Evolutionary conservation across 2,888 invertebrate species (phyloP).

Genomic region (Chrysolina oricalcia): DNA sequence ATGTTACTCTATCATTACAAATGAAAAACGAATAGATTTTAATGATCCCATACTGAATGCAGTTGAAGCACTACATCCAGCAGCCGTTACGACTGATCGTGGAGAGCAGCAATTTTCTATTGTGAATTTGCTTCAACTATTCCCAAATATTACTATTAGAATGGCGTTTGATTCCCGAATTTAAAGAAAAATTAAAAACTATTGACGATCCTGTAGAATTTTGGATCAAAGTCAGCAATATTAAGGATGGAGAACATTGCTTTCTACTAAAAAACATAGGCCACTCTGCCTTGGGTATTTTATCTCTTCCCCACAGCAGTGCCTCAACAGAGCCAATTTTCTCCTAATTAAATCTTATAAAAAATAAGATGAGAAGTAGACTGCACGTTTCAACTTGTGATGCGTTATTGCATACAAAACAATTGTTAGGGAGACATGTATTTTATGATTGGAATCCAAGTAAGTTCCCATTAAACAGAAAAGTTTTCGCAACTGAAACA

Average conservation of each 20-base stretch:
- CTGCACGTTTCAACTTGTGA: background rate
- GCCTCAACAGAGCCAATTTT: background rate
- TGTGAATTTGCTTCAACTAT: background rate
- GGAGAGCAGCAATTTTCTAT: background rate
- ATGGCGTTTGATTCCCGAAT: conserved; percentile 9
- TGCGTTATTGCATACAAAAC: background rate
- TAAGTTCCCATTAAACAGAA: background rate
- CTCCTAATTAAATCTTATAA: background rate
- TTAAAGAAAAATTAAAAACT: background rate
- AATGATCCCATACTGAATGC: conserved; percentile 11
- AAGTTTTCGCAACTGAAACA: conserved; percentile 6
- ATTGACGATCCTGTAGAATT: conserved; percentile 6
- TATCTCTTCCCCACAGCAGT: conserved; percentile 4
- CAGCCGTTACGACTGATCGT: background rate
- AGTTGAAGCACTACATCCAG: conserved; percentile 1
- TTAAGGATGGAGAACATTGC: conserved; percentile 3
- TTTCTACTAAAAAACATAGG: background rate
- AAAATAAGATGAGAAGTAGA: conserved; percentile 12
- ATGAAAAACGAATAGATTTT: conserved; percentile 6
- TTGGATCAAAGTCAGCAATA: background rate
- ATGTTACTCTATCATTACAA: conserved; percentile 4
- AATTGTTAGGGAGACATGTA: background rate
- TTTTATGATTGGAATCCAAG: background rate
- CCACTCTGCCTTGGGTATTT: background rate
- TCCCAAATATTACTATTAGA: background rate